Conservation (phyloP, 92 coral and sea anemone species). For the Plumapathes pennacea region DNA sequence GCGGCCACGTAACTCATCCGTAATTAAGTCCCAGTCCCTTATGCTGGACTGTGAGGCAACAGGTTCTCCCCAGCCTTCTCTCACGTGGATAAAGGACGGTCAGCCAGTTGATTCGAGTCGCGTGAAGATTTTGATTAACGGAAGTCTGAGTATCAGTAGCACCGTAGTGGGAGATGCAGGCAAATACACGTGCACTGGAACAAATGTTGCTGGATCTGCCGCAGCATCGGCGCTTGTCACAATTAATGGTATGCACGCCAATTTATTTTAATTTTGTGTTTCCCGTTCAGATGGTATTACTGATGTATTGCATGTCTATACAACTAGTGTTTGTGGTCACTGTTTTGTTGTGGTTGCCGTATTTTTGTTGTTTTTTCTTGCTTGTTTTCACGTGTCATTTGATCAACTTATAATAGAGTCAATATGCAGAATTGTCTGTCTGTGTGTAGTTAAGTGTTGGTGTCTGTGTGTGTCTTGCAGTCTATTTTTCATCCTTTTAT, state of each 20-base stretch:
- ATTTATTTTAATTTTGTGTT: neutral
- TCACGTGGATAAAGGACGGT: constrained; percentile 76
- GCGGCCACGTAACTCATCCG: constrained; percentile 63
- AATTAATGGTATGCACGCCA: constrained; percentile 63
- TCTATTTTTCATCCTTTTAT: too few relatives aligned
- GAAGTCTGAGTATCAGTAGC: constrained; percentile 57
- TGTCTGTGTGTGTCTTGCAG: too few relatives aligned
- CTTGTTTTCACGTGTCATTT: too few relatives aligned
- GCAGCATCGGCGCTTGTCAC: constrained; percentile 36
- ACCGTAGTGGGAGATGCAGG: constrained; percentile 71
- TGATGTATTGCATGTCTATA: too few relatives aligned
- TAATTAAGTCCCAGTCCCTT: constrained; percentile 54
- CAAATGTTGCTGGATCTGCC: constrained; percentile 70
- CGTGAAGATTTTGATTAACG: constrained; percentile 60
- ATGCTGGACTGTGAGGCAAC: constrained; percentile 63
- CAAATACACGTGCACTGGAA: constrained; percentile 61
- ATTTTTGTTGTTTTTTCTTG: too few relatives aligned
- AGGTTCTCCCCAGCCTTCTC: constrained; percentile 76
- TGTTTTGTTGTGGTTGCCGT: too few relatives aligned
- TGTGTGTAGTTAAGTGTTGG: too few relatives aligned
- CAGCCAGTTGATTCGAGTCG: constrained; percentile 47
- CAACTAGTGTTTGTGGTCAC: too few relatives aligned
- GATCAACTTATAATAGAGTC: too few relatives aligned
- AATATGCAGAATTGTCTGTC: too few relatives aligned
- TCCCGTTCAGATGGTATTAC: too few relatives aligned